Percentiles rank a stretch among this genome's conserved stretches.
phyloP scores from a whole-genome alignment of 2,888 invertebrate species.

The Girardia tigrina region DNA sequence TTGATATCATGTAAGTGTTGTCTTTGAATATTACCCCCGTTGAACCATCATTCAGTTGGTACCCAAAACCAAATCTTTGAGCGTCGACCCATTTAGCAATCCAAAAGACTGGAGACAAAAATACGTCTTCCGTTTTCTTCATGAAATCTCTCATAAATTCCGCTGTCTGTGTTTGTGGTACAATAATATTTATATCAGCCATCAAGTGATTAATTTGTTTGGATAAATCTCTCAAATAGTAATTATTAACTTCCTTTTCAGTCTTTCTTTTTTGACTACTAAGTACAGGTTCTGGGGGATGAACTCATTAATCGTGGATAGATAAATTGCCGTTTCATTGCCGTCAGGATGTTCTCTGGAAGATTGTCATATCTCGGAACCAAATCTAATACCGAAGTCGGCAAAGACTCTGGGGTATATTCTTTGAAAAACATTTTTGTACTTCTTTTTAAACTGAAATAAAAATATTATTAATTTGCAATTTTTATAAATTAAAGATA shows the following conservation, averaged over 20 bases:
- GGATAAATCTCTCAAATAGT: not conserved
- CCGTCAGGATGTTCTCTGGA: not conserved
- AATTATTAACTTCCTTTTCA: no score
- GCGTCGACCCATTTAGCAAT: conserved; percentile 99
- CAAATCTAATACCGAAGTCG: conserved; percentile 80
- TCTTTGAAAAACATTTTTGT: conserved; percentile 30
- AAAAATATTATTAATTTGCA: no score
- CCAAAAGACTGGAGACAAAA: conserved; percentile 86
- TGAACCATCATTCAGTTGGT: conserved; percentile 91
- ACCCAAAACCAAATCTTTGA: conserved; percentile 97
- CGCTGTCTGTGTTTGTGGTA: not conserved
- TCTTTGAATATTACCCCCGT: conserved; percentile 98
- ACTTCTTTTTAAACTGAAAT: no score
- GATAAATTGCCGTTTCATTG: no score
- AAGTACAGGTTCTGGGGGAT: no score
- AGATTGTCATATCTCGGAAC: conserved; percentile 65
- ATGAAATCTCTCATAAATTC: not conserved
- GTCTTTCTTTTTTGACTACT: no score
- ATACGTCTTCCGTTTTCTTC: conserved; percentile 85
- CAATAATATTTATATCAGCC: not conserved
- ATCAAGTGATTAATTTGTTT: not conserved
- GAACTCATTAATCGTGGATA: no score
- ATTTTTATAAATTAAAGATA: no score
- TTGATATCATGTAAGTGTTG: conserved; percentile 60
- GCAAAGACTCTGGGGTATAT: conserved; percentile 56